A percentile compares a stretch with the other conserved stretches of the same genome.
Conservation (phyloP, 2,888 invertebrate genomes). For the Dolichopus griseipennis region DNA sequence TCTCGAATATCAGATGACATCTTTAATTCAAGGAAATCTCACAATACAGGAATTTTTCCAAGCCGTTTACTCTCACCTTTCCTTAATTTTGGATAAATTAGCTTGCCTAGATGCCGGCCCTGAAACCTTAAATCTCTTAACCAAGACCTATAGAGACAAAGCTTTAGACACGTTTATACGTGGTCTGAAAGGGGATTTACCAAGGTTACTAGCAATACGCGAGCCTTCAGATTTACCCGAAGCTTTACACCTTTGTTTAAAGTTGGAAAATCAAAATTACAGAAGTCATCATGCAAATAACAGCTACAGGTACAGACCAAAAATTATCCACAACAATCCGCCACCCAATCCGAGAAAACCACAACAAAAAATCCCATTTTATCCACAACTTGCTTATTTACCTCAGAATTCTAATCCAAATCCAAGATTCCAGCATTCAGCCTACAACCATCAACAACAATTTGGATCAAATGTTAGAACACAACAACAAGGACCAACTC, state of each 20-base stretch:
- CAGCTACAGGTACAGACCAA: no score
- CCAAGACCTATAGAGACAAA: constrained; percentile 15
- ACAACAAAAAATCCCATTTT: no score
- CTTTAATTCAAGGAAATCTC: constrained; percentile 18
- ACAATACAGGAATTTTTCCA: constrained; percentile 13
- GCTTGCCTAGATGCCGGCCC: constrained; percentile 14
- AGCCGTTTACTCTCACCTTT: constrained; percentile 15
- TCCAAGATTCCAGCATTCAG: no score
- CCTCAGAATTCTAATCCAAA: no score
- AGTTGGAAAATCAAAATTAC: constrained; percentile 16
- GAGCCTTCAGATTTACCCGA: constrained; percentile 24
- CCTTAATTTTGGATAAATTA: constrained; percentile 17
- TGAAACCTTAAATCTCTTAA: constrained; percentile 12
- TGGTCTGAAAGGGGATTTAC: constrained; percentile 19
- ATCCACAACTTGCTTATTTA: no score
- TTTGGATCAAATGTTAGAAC: no score
- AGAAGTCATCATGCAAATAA: not conserved
- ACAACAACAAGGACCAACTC: no score
- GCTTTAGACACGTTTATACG: constrained; percentile 19
- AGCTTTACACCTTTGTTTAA: constrained; percentile 20
- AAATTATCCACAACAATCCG: no score
- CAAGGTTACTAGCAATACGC: constrained; percentile 21
- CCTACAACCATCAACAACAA: no score
- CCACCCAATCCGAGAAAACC: no score
- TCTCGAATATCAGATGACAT: constrained; percentile 22